phyloP scores from a whole-genome alignment of 1,140 invertebrate genomes.

The Spodoptera frugiperda region DNA sequence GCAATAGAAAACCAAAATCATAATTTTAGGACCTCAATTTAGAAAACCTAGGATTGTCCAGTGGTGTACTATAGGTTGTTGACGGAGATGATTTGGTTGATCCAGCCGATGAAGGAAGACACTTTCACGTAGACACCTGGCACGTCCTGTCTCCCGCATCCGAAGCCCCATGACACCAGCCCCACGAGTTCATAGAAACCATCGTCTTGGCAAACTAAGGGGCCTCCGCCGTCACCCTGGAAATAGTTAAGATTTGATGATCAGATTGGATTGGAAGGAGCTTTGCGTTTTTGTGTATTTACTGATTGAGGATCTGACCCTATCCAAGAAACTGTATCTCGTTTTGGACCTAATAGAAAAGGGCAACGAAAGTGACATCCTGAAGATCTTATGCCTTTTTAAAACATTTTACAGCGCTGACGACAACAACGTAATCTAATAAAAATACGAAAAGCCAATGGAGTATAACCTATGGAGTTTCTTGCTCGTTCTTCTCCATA shows the following conservation, averaged over 20 bases:
- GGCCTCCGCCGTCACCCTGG: conserved; percentile 96
- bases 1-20: background rate
- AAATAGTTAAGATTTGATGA: conserved; percentile 51
- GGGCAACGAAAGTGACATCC: no score
- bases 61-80: conserved; percentile 91
- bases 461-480: no score
- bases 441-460: no score
- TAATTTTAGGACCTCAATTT: background rate
- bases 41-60: conserved; percentile 15
- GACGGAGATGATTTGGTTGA: conserved; percentile 98
- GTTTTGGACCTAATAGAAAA: no score
- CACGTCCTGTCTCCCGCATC: conserved; percentile 95
- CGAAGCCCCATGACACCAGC: conserved; percentile 97
- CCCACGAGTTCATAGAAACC: conserved; percentile 97
- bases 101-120: conserved; percentile 97
- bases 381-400: no score
- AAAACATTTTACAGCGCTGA: no score
- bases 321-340: no score
- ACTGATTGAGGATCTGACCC: no score
- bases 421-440: no score
- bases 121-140: conserved; percentile 98
- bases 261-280: background rate
- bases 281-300: no score
- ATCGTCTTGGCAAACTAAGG: conserved; percentile 96
- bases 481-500: no score